phyloP scores from a whole-genome alignment of 2,797 vertebrate species.

The Cygnus olor region DNA sequence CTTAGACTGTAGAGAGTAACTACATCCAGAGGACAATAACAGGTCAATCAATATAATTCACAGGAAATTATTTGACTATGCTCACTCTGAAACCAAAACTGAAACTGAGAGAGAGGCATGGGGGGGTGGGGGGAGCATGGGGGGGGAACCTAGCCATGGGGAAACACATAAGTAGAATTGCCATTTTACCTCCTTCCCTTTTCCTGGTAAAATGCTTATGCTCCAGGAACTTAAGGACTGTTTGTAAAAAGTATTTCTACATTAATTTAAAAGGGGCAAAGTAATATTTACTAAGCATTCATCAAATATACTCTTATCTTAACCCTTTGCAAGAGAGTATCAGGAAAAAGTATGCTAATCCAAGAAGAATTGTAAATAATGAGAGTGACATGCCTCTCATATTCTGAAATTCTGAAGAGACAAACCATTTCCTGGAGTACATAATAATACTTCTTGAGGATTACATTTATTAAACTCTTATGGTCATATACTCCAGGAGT shows the following conservation, averaged over 20 bases:
- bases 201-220: background rate
- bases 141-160: background rate
- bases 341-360: background rate
- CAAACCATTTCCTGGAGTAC: background rate
- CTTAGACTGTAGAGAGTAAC: background rate
- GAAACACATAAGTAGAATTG: background rate
- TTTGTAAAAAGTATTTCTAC: background rate
- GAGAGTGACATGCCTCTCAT: background rate
- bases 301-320: background rate
- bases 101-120: background rate
- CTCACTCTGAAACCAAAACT: background rate
- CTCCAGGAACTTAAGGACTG: background rate
- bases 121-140: too few species aligned
- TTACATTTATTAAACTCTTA: background rate
- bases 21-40: background rate
- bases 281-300: background rate
- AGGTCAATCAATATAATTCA: background rate
- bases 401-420: constrained; percentile 1
- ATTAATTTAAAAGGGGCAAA: background rate
- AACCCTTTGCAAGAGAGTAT: background rate
- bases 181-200: background rate
- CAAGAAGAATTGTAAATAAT: background rate
- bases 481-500: background rate
- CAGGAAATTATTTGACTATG: background rate
- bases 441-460: background rate